Evolutionary conservation across 2,113 vertebrate genomes (phyloP).

Genomic region (Urocitellus parryii): DNA sequence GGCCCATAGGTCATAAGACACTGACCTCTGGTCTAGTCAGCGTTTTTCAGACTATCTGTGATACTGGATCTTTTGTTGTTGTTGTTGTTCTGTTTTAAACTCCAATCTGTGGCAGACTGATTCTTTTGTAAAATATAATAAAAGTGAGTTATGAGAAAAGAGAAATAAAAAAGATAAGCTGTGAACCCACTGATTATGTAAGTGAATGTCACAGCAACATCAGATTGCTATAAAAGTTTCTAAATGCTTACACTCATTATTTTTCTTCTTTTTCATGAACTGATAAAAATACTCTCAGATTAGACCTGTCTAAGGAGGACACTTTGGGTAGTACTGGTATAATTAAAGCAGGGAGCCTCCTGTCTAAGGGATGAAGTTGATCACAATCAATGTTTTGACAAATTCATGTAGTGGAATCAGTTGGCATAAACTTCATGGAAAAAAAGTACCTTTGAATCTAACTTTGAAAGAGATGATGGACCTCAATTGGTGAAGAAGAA

Average conservation of each 20-base stretch:
- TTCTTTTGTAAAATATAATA: conserved; percentile 29
- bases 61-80: neutral
- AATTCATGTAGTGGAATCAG: neutral
- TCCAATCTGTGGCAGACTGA: neutral
- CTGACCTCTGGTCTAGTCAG: neutral
- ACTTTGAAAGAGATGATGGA: neutral
- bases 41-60: conserved; percentile 8
- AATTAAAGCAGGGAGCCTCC: neutral
- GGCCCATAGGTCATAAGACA: neutral
- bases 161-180: conserved; percentile 35
- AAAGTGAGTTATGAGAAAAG: conserved; percentile 62
- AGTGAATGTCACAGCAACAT: neutral
- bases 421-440: neutral
- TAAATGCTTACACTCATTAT: neutral
- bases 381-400: neutral
- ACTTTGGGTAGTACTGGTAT: neutral
- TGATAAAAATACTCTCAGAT: neutral
- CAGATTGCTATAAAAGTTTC: neutral
- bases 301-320: neutral
- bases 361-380: neutral
- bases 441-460: neutral
- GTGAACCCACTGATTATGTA: neutral
- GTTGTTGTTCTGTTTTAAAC: neutral
- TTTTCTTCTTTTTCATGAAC: conserved; percentile 30
- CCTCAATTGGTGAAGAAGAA: neutral